Percentiles rank a stretch among this genome's conserved stretches.
Conservation (phyloP, 2,113 vertebrate genomes). For the Probosciger aterrimus region DNA sequence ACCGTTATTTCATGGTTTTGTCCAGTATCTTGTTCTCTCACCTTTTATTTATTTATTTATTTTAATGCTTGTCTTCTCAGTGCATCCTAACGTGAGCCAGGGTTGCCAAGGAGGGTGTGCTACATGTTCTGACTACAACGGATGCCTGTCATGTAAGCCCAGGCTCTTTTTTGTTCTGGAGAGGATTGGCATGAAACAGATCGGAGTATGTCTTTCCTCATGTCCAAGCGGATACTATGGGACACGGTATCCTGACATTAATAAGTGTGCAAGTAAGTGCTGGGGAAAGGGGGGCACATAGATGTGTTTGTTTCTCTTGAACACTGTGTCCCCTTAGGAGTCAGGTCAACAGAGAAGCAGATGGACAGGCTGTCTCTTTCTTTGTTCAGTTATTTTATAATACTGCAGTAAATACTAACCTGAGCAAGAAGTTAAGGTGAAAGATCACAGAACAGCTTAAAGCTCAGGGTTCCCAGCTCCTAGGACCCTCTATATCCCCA, state of each 20-base stretch:
- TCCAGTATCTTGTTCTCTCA: constrained; percentile 22
- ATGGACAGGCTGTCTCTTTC: fast-evolving
- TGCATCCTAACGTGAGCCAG: constrained; percentile 87
- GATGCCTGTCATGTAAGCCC: constrained; percentile 96
- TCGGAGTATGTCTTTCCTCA: constrained; percentile 93
- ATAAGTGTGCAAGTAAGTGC: constrained; percentile 95
- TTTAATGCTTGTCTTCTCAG: constrained; percentile 70
- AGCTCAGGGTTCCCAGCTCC: not conserved
- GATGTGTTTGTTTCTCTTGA: not conserved
- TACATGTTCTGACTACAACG: constrained; percentile 96
- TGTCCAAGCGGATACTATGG: constrained; percentile 95
- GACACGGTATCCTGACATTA: constrained; percentile 93
- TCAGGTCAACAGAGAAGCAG: not conserved
- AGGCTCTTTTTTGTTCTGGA: constrained; percentile 97
- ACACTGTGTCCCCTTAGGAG: not conserved
- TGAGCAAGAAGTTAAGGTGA: not conserved
- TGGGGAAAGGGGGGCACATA: not conserved
- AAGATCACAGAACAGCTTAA: not conserved
- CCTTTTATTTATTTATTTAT: not conserved
- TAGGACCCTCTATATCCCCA: not conserved
- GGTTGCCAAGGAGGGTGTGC: constrained; percentile 95
- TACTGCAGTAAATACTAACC: not conserved
- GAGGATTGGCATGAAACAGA: constrained; percentile 97
- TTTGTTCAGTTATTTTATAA: not conserved
- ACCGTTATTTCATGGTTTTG: not conserved